Conservation (phyloP, 2,888 invertebrate species). For the Dicranocentrus wangi region DNA sequence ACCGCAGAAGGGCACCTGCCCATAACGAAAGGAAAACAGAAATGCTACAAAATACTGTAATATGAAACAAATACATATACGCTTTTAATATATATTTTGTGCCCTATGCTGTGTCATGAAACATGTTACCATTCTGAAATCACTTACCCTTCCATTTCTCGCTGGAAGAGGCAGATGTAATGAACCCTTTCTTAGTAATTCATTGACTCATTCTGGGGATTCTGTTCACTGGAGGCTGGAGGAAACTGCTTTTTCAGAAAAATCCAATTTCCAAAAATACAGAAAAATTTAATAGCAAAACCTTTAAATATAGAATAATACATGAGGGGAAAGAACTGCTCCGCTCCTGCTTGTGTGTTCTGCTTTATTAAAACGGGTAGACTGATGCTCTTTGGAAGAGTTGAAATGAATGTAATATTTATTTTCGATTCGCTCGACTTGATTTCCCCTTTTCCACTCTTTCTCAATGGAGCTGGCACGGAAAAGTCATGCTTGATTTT, state of each 20-base stretch:
- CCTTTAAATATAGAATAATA: constrained; percentile 14
- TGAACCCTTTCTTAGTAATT: constrained; percentile 28
- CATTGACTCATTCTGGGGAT: background rate
- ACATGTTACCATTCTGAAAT: background rate
- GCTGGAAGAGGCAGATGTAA: constrained; percentile 30
- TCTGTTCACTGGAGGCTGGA: background rate
- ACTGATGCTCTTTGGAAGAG: constrained; percentile 20
- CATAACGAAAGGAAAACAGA: constrained; percentile 47
- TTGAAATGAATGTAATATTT: constrained; percentile 46
- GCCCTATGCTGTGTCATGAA: no score
- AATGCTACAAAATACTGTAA: background rate
- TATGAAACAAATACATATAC: no score
- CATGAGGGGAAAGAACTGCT: constrained; percentile 9
- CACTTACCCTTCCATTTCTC: background rate
- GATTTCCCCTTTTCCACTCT: constrained; percentile 37
- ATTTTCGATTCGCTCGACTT: constrained; percentile 61
- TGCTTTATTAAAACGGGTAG: constrained; percentile 19
- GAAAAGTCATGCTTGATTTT: constrained; percentile 54
- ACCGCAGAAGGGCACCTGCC: constrained; percentile 48
- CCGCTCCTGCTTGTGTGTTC: background rate
- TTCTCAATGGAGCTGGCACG: constrained; percentile 26
- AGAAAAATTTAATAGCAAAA: background rate
- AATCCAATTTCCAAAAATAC: constrained; percentile 46
- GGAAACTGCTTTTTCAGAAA: constrained; percentile 14
- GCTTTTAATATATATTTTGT: no score